A percentile compares a stretch with the other conserved stretches of the same genome.
Evolutionary conservation across 2,888 invertebrate species (phyloP).

Genomic region (Catocala sponsa): DNA sequence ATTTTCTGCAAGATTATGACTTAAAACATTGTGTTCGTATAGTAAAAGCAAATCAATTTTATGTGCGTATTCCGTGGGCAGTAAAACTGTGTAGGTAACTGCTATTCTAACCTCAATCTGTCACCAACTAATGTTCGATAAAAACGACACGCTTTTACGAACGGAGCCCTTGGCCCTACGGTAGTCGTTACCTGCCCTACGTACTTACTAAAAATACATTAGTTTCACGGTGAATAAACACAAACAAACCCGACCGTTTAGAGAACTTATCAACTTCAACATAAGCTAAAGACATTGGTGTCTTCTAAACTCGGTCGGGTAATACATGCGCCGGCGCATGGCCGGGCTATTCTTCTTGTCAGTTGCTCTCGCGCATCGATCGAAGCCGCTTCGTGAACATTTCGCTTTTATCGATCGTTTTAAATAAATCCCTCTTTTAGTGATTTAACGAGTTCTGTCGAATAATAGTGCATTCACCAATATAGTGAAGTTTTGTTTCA

Average conservation of each 20-base stretch:
- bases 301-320: constrained; percentile 64
- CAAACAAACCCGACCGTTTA: constrained; percentile 48
- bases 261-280: constrained; percentile 26
- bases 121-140: constrained; percentile 26
- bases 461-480: constrained; percentile 27
- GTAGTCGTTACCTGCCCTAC: constrained; percentile 79
- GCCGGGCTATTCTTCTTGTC: constrained; percentile 73
- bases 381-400: constrained; percentile 59
- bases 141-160: constrained; percentile 51
- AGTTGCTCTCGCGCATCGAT: constrained; percentile 83
- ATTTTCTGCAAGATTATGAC: too few relatives aligned
- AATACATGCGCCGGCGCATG: constrained; percentile 79
- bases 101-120: constrained; percentile 19
- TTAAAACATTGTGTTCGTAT: too few relatives aligned
- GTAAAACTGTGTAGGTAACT: constrained; percentile 5
- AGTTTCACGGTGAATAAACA: constrained; percentile 83
- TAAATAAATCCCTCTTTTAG: constrained; percentile 62
- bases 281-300: constrained; percentile 23
- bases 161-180: constrained; percentile 78
- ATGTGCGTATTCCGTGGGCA: not conserved
- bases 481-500: constrained; percentile 52
- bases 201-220: constrained; percentile 84
- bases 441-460: constrained; percentile 57
- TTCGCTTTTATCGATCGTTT: constrained; percentile 68
- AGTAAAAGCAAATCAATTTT: not conserved